Conservation (phyloP, 2,888 invertebrate genomes). For the Ophion ventricosus region DNA sequence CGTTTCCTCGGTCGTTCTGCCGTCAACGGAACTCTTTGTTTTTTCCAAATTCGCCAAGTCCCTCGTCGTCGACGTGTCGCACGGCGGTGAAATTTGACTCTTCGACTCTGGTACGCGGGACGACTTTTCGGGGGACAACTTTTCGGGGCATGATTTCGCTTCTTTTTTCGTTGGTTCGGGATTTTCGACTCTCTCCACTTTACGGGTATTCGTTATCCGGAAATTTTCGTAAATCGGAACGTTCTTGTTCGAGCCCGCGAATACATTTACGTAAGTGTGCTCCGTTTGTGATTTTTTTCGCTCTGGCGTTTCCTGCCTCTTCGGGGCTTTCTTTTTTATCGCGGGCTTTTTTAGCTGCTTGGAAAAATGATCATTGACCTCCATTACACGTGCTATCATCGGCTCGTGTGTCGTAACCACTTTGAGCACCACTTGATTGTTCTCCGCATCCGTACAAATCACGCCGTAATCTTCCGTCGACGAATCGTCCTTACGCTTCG, state of each 20-base stretch:
- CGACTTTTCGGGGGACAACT: conserved; percentile 4
- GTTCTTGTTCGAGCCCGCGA: conserved; percentile 62
- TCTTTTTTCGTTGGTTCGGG: background rate
- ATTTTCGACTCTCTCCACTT: background rate
- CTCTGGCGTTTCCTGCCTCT: background rate
- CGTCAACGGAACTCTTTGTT: background rate
- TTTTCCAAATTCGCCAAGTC: conserved; percentile 24
- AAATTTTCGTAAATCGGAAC: conserved; percentile 75
- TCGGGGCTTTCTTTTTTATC: conserved; percentile 17
- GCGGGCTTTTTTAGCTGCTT: conserved; percentile 21
- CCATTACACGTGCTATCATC: conserved; percentile 70
- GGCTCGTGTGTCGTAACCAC: conserved; percentile 73
- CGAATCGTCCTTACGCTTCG: background rate
- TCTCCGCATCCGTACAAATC: conserved; percentile 69
- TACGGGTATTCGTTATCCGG: conserved; percentile 45
- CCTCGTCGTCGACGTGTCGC: background rate
- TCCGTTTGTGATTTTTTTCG: conserved; percentile 36
- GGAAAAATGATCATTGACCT: conserved; percentile 58
- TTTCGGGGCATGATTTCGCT: conserved; percentile 16
- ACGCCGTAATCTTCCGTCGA: conserved; percentile 54
- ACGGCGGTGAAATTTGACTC: background rate
- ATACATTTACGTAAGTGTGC: conserved; percentile 75
- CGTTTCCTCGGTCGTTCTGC: background rate
- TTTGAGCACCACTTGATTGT: conserved; percentile 73
- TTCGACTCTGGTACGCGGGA: conserved; percentile 19